Base-by-base conservation (phyloP, 2,797 vertebrate species). In the Hirundo rustica region DNA sequence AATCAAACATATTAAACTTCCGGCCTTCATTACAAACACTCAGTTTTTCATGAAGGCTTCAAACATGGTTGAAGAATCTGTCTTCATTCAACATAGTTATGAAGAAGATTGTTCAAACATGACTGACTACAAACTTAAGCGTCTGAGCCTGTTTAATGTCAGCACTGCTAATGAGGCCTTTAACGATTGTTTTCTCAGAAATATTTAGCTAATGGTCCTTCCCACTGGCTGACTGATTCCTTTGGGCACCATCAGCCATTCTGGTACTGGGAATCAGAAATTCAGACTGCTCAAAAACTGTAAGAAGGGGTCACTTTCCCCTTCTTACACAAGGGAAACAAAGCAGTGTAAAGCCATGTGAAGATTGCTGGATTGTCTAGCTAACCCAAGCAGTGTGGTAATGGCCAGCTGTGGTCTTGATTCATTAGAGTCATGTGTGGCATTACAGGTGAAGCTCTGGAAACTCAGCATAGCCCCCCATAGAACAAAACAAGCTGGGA, bases 121-220 rank as follows among this genome's bases (percentile, higher is more conserved):
- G 30, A 85, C 57, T 71, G 34, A 84, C 21, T 68, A 47, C 36
- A 72, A 66, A 88, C 32, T 40, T 62, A 34, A 57, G 13, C 1
- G 3, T 9, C 4, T 54, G 47, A 89, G 70, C 58, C 32, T 2
- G 7, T 48, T 88, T 83, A 77, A 93, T 55, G 54, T 32, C 70
- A 91, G n/a, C 53, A 72, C 51, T 77, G 42, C 17, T 95, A 72
- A 80, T 77, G 64, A 73, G 38, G 50, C 19, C 53, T 83, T 77
- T 65, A 89, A 79, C n/a, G 61, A 80, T 22, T 80, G 20, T 91
- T 85, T 92, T 89, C 65, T 71, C 53, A 77, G 78, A 68, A 93
- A 75, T 80, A 74, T 45, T 85, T 77, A 85, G 34, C 30, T 84
- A 51, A 77, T 73, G 29, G 42, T 72, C 58, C 17, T 84, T 93